A percentile compares a stretch with the other conserved stretches of the same genome.
Conservation (phyloP, 2,797 vertebrate genomes). For the Thamnophis elegans region DNA sequence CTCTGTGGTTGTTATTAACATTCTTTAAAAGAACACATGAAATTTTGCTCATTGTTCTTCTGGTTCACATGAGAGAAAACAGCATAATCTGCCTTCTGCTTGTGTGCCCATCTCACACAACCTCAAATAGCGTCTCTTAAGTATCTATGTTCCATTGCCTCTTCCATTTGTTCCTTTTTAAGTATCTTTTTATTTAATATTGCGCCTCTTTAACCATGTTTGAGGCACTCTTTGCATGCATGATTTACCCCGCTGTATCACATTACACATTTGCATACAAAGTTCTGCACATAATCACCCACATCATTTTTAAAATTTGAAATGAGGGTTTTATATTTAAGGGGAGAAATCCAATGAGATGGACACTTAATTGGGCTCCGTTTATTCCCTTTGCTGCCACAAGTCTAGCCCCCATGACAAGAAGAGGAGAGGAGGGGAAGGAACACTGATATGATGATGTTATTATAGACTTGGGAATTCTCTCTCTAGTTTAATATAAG, state of each 20-base stretch:
- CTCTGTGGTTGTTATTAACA: neutral
- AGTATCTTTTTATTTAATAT: neutral
- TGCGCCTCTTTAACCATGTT: neutral
- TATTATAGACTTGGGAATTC: too few relatives aligned
- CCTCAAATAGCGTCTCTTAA: neutral
- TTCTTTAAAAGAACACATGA: neutral
- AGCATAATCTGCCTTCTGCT: neutral
- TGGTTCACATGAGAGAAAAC: neutral
- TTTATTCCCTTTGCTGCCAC: neutral
- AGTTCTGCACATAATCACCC: neutral
- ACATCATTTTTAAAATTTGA: neutral
- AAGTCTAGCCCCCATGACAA: too few relatives aligned
- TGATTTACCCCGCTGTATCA: neutral
- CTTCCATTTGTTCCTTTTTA: neutral
- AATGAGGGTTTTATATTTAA: neutral
- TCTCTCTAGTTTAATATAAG: too few relatives aligned
- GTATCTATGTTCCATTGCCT: neutral
- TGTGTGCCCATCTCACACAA: neutral
- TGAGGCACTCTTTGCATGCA: neutral
- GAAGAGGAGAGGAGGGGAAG: neutral
- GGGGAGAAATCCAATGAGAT: neutral
- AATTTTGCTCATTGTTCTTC: neutral
- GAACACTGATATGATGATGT: neutral
- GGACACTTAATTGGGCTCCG: neutral
- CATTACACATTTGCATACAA: neutral